phyloP scores from a whole-genome alignment of 1,140 invertebrate species.

The Meloidogyne hapla region DNA sequence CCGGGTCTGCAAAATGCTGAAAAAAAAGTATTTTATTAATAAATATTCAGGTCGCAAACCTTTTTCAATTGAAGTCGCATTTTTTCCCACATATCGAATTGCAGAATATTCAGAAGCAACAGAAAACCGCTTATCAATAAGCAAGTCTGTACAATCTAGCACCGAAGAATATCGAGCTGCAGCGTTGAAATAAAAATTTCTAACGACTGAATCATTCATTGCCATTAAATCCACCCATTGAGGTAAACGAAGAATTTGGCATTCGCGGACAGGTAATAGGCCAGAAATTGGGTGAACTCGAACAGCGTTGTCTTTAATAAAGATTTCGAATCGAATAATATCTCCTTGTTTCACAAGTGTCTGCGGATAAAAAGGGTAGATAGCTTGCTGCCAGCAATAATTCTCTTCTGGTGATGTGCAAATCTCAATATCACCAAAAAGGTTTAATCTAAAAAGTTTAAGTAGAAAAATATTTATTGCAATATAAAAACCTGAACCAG shows the following conservation, averaged over 20 bases:
- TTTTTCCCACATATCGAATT: conserved; percentile 33
- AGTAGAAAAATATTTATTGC: neutral
- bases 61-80: conserved; percentile 20
- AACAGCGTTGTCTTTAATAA: conserved; percentile 30
- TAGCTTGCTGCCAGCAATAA: conserved; percentile 40
- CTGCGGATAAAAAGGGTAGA: conserved; percentile 38
- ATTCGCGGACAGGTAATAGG: neutral
- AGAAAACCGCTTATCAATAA: neutral
- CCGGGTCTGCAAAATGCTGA: conserved; percentile 29
- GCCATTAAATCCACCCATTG: conserved; percentile 23
- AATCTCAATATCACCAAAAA: conserved; percentile 33
- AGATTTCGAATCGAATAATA: conserved; percentile 31
- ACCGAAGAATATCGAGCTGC: conserved; percentile 4
- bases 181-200: conserved; percentile 18
- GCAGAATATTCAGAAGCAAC: conserved; percentile 31
- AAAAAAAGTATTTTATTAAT: no score
- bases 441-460: conserved; percentile 22
- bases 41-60: no score
- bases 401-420: conserved; percentile 33
- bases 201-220: conserved; percentile 29
- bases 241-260: conserved; percentile 28
- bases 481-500: conserved; percentile 32
- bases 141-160: conserved; percentile 36
- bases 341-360: conserved; percentile 17
- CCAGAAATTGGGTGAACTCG: conserved; percentile 22